Conservation (phyloP, 2,888 invertebrate species). For the Hypolimnas misippus region DNA sequence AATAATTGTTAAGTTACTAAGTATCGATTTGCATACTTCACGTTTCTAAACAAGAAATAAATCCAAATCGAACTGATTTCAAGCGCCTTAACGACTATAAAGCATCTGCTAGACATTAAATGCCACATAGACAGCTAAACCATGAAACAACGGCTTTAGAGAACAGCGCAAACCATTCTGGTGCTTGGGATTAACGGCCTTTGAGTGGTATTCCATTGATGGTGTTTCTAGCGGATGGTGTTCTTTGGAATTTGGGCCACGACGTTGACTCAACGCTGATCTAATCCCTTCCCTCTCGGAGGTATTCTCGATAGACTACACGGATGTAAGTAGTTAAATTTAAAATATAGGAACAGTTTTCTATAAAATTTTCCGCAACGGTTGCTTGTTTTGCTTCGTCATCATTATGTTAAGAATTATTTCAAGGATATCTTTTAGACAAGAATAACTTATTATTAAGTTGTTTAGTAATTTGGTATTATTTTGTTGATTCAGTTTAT, state of each 20-base stretch:
- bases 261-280: conserved; percentile 78
- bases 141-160: conserved; percentile 68
- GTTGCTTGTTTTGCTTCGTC: conserved; percentile 16
- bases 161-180: conserved; percentile 49
- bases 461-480: too few relatives aligned
- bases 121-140: conserved; percentile 56
- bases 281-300: conserved; percentile 74
- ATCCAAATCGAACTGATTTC: conserved; percentile 40
- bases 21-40: not conserved
- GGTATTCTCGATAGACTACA: conserved; percentile 58
- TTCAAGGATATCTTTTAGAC: not conserved
- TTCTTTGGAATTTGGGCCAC: conserved; percentile 79
- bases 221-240: conserved; percentile 64
- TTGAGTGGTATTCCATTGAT: conserved; percentile 58
- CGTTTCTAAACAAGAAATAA: conserved; percentile 14
- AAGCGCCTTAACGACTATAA: conserved; percentile 57
- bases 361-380: conserved; percentile 21
- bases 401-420: conserved; percentile 19
- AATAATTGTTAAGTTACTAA: not conserved
- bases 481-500: too few relatives aligned
- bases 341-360: conserved; percentile 25
- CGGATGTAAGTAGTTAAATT: conserved; percentile 52
- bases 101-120: conserved; percentile 70
- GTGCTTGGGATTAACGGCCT: conserved; percentile 45
- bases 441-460: too few relatives aligned